These are phyloP conservation scores for Harpagifer antarcticus DNA, from an alignment of 2,797 vertebrate species.

Conservation along the genomic window DNA sequence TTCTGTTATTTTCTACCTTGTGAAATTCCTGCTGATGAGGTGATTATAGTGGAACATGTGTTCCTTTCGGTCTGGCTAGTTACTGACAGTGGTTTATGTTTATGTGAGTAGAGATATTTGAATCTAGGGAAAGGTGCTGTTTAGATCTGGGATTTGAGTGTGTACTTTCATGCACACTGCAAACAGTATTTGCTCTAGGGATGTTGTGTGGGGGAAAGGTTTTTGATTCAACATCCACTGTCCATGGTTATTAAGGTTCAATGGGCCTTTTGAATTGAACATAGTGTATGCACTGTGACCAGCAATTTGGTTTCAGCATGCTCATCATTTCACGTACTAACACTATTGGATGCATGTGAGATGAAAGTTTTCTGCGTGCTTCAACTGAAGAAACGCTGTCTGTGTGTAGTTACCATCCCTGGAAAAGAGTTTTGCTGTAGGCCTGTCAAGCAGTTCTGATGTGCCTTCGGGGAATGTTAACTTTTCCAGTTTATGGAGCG, in stretches of 20 bases:
- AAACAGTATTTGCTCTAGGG: slow-evolving; percentile 57
- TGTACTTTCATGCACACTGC: slow-evolving; percentile 27
- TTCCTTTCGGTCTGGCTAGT: slow-evolving; percentile 50
- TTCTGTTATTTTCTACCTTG: slow-evolving; percentile 67
- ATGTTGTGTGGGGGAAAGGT: slow-evolving; percentile 21
- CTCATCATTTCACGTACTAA: slow-evolving; percentile 60
- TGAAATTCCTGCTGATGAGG: slow-evolving; percentile 77
- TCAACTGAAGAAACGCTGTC: slow-evolving; percentile 20
- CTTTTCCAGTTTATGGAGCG: slow-evolving; percentile 65
- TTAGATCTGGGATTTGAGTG: slow-evolving; percentile 21
- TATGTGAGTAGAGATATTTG: slow-evolving; percentile 28
- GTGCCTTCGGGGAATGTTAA: slow-evolving; percentile 55
- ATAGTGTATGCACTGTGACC: slow-evolving; percentile 41
- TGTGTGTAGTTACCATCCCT: slow-evolving; percentile 40
- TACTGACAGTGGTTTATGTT: slow-evolving; percentile 24
- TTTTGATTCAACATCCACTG: slow-evolving; percentile 45
- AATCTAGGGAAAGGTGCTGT: slow-evolving; percentile 21
- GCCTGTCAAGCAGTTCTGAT: slow-evolving; percentile 41
- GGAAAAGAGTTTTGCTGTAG: slow-evolving; percentile 30
- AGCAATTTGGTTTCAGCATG: slow-evolving; percentile 56
- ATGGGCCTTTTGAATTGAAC: slow-evolving; percentile 56
- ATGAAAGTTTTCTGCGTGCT: slow-evolving; percentile 46
- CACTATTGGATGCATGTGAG: slow-evolving; percentile 28
- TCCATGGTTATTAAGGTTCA: slow-evolving; percentile 57
- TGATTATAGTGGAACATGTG: slow-evolving; percentile 64